These are phyloP conservation scores for Akabosia matsudoensis DNA, from an alignment of 1,140 invertebrate species.

Conservation along the genomic window DNA sequence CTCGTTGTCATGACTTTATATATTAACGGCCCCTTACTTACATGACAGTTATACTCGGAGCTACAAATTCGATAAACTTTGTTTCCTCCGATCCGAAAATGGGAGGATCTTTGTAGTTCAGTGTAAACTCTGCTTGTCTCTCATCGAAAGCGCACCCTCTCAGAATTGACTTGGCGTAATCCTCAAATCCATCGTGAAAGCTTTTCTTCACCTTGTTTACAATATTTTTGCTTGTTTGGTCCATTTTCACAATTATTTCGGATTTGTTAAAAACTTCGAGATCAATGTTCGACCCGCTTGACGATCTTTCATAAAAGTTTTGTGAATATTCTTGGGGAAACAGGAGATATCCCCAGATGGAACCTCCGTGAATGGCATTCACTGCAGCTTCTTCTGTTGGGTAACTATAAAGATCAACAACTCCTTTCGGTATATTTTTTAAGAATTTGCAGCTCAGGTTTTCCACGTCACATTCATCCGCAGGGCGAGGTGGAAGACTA, in stretches of 20 bases:
- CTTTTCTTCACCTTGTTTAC: background rate
- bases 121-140: background rate
- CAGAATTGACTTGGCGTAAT: background rate
- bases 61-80: background rate
- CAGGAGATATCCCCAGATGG: background rate
- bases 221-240: slow-evolving; percentile 5
- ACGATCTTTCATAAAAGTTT: background rate
- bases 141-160: background rate
- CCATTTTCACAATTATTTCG: background rate
- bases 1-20: too few species aligned
- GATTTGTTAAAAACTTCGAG: background rate
- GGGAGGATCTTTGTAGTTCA: too few species aligned
- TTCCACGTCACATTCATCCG: background rate
- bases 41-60: background rate
- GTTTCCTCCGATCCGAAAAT: background rate
- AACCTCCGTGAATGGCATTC: background rate
- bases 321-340: background rate
- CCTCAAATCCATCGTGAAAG: slow-evolving; percentile 3
- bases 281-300: background rate
- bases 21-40: too few species aligned
- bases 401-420: background rate
- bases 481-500: background rate
- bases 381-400: background rate
- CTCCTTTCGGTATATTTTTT: background rate
- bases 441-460: slow-evolving; percentile 11